These are phyloP conservation scores for Fratercula arctica DNA, from an alignment of 2,797 vertebrate genomes.

Conservation along the genomic window DNA sequence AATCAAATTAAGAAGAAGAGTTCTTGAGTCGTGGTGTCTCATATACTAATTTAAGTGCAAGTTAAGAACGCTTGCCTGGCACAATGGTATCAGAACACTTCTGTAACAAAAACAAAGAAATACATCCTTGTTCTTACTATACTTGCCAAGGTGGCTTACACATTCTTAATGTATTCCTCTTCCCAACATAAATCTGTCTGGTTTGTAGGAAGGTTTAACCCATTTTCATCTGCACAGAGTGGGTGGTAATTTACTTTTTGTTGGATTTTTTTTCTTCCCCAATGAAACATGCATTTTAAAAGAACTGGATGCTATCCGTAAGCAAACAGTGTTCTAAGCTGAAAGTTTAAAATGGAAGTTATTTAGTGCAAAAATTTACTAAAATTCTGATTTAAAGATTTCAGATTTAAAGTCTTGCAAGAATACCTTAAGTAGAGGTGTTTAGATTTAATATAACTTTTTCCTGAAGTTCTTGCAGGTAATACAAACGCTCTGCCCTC, in stretches of 20 bases:
- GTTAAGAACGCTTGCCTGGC: neutral
- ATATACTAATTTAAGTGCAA: neutral
- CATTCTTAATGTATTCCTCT: neutral
- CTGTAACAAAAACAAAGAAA: neutral
- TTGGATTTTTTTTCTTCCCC: accelerated
- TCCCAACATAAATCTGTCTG: neutral
- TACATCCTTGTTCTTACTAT: neutral
- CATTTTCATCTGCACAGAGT: neutral
- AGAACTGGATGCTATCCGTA: neutral
- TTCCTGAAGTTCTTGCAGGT: neutral
- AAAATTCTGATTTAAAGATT: neutral
- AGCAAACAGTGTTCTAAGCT: neutral
- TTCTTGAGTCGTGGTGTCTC: neutral
- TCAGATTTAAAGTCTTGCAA: neutral
- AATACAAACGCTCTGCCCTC: neutral
- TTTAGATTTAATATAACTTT: neutral
- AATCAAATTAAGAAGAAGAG: neutral
- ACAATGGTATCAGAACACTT: neutral
- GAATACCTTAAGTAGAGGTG: neutral
- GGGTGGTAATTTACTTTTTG: neutral
- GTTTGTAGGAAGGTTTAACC: neutral
- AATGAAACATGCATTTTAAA: neutral
- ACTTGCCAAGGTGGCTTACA: neutral
- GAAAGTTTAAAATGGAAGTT: neutral
- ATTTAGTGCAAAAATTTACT: neutral